Conservation (phyloP, 2,113 vertebrate genomes). For the Jacana jacana region DNA sequence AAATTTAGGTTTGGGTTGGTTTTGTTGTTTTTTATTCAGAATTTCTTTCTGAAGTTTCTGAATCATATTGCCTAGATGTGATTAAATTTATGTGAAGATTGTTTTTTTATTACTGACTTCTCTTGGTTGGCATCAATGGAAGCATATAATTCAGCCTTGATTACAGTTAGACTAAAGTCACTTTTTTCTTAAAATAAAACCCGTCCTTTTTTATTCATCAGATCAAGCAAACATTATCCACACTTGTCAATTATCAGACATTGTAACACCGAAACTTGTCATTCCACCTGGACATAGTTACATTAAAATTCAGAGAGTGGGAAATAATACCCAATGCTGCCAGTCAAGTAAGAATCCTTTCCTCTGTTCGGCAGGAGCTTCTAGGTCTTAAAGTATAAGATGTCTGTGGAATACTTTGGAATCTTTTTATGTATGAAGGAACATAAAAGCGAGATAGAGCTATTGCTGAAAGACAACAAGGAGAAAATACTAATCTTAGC, state of each 20-base stretch:
- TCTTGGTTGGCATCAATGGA: neutral
- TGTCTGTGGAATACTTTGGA: neutral
- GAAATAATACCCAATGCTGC: conserved; percentile 14
- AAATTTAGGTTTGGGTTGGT: neutral
- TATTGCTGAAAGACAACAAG: neutral
- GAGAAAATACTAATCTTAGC: neutral
- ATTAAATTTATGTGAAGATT: neutral
- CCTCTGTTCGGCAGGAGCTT: neutral
- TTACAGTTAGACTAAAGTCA: neutral
- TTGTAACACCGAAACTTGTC: neutral
- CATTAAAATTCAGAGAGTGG: conserved; percentile 37
- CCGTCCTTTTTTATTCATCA: neutral
- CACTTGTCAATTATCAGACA: conserved; percentile 30
- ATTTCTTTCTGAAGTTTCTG: too few species aligned
- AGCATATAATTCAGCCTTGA: conserved; percentile 23
- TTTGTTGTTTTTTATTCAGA: neutral
- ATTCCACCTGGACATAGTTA: neutral
- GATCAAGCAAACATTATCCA: neutral
- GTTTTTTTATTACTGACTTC: neutral
- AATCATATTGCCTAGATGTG: neutral
- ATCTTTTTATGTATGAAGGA: neutral
- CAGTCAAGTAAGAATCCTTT: conserved; percentile 28
- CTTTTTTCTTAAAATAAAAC: neutral
- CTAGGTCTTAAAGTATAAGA: neutral
- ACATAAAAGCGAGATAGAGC: neutral